Evolutionary conservation across 2,797 vertebrate species (phyloP), one percentile per base, ranked within the genome.

Genomic region (Enteromius thamalakanensis): DNA sequence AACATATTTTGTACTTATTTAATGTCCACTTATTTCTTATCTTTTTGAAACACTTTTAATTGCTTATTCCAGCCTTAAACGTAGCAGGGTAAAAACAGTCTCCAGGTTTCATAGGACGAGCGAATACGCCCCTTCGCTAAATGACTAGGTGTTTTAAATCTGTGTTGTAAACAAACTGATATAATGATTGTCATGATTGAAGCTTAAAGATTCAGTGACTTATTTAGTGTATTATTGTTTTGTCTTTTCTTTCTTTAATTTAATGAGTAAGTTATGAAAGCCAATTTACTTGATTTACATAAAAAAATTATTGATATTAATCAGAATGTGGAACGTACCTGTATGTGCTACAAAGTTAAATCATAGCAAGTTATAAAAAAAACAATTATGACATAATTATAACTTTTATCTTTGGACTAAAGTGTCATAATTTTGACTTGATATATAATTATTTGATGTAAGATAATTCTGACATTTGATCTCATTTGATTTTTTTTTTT

Each of bases 131-230:
- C 29, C 15, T 51, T 51, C 9, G 51, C 26, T 72, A 11, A 51
- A 32, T 21, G 45, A 72, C 17, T n/a, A 75, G 71, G 49, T 75
- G 49, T 75, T 32, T 72, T 32, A 72, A 11, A 26, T 72, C 49
- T 55, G 29, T 10, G 7, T 75, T 37, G 32, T 75, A 32, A 75
- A 51, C 49, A 55, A 74, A 74, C 71, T 21, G 19, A 55, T n/a
- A 53, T n/a, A 32, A 74, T n/a, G 29, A 6, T 21, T 32, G 26
- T 26, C 47, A 72, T 72, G 29, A 21, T 3, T 49, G 45, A 51
- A 74, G 49, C 26, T 53, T 34, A 49, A 51, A 51, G 45, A n/a
- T n/a, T n/a, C 11, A 26, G 58, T 26, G n/a, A 69, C 19, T 40
- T 37, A 68, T 47, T 70, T 71, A 49, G 23, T 14, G 23, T 29